Base-by-base conservation (phyloP, 2,888 invertebrate species). In the Monoplex corrugatus region DNA sequence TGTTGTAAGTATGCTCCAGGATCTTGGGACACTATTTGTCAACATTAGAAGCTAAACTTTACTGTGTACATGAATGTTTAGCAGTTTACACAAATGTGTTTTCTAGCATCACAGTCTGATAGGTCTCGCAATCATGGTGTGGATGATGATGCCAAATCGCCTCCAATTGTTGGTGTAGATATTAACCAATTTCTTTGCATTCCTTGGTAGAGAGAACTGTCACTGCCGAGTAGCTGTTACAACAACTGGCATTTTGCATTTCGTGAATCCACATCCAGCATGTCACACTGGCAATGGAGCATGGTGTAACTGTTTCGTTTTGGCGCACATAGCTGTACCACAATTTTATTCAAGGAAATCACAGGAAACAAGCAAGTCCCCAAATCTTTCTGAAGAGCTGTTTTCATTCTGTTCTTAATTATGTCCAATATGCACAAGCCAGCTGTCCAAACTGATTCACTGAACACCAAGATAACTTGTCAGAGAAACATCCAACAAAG, bases 61-160 rank as follows among this genome's bases (percentile, higher is more conserved):
- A 68, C 68, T 35, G 5, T 50, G 57, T 82, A 38, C 44, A 82
- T 45, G 45, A 28, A 80, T 43, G 43, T 84, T 57, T 84, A 84
- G 84, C 84, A 84, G 84, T n/a, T 10, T 57, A 38, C 38, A 38
- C 38, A 83, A n/a, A 45, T 57, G 40, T 84, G 8, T 84, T 38
- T 50, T 50, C 35, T 35, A 8, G n/a, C 57, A 84, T 84, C 50
- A 84, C 83, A 83, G 38, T 45, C 45, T 50, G 35, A 57, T n/a
- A 16, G 57, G 57, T 45, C 35, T 84, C 35, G 38, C 84, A 84
- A 50, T 57, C 10, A 57, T 43, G 23, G n/a, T 80, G 78, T 80
- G 78, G 43, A 43, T 43, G 43, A 40, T 23, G 6, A 43, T 43
- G 40, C 28, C 28, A 75, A 23, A 80, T 40, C 40, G 43, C 23